A percentile compares a stretch with the other conserved stretches of the same genome.
Conservation (phyloP, 2,113 vertebrate genomes). For the Oceanites oceanicus region DNA sequence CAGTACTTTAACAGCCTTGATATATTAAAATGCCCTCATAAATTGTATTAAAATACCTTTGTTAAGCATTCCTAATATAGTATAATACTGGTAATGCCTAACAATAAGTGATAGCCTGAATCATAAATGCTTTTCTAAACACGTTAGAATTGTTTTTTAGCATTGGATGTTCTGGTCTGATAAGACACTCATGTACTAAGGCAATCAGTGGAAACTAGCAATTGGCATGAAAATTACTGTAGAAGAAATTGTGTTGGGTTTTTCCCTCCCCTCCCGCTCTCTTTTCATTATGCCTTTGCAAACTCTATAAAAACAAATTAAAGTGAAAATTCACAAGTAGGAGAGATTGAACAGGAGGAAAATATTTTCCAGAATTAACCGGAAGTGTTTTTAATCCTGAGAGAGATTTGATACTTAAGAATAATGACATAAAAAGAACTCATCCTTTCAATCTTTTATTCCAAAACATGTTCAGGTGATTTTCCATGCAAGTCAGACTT, state of each 20-base stretch:
- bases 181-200: not conserved
- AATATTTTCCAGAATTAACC: not conserved
- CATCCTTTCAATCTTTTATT: not conserved
- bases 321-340: not conserved
- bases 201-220: constrained; percentile 10
- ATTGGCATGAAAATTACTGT: constrained; percentile 10
- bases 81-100: not conserved
- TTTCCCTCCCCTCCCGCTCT: not conserved
- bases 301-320: not conserved
- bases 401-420: not conserved
- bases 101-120: not conserved
- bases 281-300: not conserved
- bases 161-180: not conserved
- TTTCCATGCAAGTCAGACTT: not conserved
- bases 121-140: constrained; percentile 4
- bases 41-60: not conserved
- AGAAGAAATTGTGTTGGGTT: not conserved
- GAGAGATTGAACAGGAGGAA: not conserved
- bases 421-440: not conserved
- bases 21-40: not conserved
- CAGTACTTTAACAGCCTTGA: not conserved
- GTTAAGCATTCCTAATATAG: not conserved
- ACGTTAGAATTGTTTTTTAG: not conserved
- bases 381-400: not conserved
- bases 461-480: not conserved